Base-by-base conservation (phyloP, 2,113 vertebrate genomes). In the Xiphophorus hellerii region DNA sequence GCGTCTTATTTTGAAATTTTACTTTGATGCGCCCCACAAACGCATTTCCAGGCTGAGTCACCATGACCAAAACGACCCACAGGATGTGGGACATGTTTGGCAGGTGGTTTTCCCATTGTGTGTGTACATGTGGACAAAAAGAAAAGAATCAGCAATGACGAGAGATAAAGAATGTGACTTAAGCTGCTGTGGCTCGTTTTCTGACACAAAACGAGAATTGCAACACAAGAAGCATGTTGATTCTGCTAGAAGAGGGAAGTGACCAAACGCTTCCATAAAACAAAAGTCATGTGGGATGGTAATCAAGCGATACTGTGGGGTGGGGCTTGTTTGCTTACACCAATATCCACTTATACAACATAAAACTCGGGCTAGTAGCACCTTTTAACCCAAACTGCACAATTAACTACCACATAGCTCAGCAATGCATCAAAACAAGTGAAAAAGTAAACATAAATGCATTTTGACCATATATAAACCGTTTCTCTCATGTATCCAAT, bases 81-180 rank as follows among this genome's bases (percentile, higher is more conserved):
- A 89, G 84, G 84, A 91, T 86, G 81, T 77, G 61, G 74, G 73
- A 87, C 76, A 83, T 81, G 80, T 80, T 83, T 84, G 74, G 63
- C 48, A 82, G 60, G 67, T 85, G 67, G 63, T 58, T 69, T 88
- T 88, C 80, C 72, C 60, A 81, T 76, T 84, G 76, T 81, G 77
- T 75, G 70, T 17, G 13, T 31, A 30, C 37, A 20, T 10, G 58
- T 4, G 22, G 27, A 33, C 3, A 68, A 39, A 39, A 48, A 25
- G 13, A 62, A 14, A 48, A 15, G 11, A 48, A 48, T 48, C 25
- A 39, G 48, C 28, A 15, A 70, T 20, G 39, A 60, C 68, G n/a
- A 14, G 11, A 66, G 54, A 78, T 39, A n/a, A 30, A 68, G 25
- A 66, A 37, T 27, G 62, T 3, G 9, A 70, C 71, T 1, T 5